Evolutionary conservation across 2,797 vertebrate species (phyloP).

Genomic region (Labeo calbasu): DNA sequence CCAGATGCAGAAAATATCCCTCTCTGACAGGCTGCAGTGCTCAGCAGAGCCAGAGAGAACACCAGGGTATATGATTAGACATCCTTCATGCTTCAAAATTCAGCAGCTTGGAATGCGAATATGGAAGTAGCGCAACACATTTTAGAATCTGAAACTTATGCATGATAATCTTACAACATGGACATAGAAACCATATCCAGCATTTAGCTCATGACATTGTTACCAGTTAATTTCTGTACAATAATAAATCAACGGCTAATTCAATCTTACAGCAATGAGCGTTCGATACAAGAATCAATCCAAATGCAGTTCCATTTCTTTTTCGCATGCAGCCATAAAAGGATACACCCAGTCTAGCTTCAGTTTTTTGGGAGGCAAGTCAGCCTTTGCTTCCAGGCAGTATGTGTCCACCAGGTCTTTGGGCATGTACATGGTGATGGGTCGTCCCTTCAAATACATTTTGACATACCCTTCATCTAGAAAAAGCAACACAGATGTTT

Average conservation of each 20-base stretch:
- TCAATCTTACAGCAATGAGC: background rate
- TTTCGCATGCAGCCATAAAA: constrained; percentile 66
- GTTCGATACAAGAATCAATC: constrained; percentile 14
- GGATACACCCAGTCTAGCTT: constrained; percentile 99
- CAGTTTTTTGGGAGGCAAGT: constrained; percentile 90
- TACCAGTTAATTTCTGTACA: constrained; percentile 14
- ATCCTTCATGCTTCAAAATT: background rate
- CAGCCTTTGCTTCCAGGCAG: constrained; percentile 90
- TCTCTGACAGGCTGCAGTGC: constrained; percentile 49
- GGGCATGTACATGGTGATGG: constrained; percentile 98
- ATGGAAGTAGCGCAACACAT: background rate
- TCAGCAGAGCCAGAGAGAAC: background rate
- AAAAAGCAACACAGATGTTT: constrained; percentile 76
- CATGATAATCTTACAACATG: constrained; percentile 15
- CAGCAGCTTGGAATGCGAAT: background rate
- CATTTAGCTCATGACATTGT: constrained; percentile 17
- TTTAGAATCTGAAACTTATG: constrained; percentile 40
- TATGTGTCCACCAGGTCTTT: constrained; percentile 94
- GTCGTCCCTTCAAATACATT: constrained; percentile 98
- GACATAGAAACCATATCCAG: constrained; percentile 22
- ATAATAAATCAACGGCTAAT: constrained; percentile 4
- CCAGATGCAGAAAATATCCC: constrained; percentile 51
- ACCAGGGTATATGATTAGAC: background rate
- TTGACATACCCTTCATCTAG: constrained; percentile 99
- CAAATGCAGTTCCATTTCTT: constrained; percentile 18